These are phyloP conservation scores for Gymnorhina tibicen DNA, from an alignment of 2,113 vertebrate species.

Conservation along the genomic window DNA sequence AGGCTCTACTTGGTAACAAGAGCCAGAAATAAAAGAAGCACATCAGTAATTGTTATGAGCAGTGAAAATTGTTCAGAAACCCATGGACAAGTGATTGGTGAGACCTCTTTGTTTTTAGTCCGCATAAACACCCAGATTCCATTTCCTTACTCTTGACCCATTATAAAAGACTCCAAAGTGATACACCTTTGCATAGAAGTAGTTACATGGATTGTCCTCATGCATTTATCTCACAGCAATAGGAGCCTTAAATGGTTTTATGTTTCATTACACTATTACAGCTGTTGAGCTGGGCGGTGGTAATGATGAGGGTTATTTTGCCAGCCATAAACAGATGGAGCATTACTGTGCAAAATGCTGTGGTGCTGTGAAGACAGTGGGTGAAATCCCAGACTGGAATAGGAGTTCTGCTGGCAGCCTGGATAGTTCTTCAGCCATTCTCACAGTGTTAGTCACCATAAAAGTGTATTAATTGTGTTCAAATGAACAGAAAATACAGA, in stretches of 20 bases:
- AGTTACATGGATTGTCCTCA: neutral
- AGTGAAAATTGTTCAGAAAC: neutral
- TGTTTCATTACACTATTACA: neutral
- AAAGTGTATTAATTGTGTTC: neutral
- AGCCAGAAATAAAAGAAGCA: neutral
- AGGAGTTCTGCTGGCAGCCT: neutral
- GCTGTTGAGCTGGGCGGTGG: slow-evolving; percentile 22
- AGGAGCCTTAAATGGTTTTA: neutral
- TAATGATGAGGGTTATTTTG: neutral
- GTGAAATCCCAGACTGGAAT: neutral
- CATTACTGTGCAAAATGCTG: neutral
- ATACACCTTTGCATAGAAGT: neutral
- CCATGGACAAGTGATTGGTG: neutral
- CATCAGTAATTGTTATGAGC: neutral
- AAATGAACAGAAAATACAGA: neutral
- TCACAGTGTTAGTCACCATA: neutral
- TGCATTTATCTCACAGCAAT: neutral
- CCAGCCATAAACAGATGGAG: slow-evolving; percentile 43
- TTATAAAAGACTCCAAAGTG: neutral
- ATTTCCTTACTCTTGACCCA: neutral
- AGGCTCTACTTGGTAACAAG: neutral
- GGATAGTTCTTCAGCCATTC: neutral
- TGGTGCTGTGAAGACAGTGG: neutral
- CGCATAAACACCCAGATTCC: neutral
- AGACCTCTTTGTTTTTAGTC: neutral